Conservation (phyloP, 2,888 invertebrate species). For the Nephrotoma flavescens region DNA sequence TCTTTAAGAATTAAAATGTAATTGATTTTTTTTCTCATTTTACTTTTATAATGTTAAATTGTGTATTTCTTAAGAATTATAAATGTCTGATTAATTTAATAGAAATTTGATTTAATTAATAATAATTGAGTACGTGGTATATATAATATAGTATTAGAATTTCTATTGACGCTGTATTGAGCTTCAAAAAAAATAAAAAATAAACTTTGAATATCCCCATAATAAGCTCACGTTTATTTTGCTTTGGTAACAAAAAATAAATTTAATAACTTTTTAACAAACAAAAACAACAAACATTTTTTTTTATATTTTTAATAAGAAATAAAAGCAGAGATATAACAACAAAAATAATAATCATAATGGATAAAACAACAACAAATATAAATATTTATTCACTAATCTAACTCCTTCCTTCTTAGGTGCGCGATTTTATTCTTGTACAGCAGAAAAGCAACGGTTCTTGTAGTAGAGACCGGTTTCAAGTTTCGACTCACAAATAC, state of each 20-base stretch:
- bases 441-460: constrained; percentile 4
- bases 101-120: neutral
- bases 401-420: constrained; percentile 1
- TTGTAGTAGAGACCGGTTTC: constrained; percentile 6
- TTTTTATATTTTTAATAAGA: neutral
- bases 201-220: neutral
- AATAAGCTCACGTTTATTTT: neutral
- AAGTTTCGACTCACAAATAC: constrained; percentile 1
- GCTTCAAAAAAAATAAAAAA: neutral
- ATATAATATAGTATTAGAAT: neutral
- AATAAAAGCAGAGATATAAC: neutral
- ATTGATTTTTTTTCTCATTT: neutral
- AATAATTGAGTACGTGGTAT: neutral
- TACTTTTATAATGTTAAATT: neutral
- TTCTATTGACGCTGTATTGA: neutral
- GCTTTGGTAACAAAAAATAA: neutral
- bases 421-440: neutral
- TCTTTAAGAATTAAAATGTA: neutral
- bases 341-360: neutral
- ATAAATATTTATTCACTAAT: neutral
- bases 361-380: constrained; percentile 1
- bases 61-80: neutral
- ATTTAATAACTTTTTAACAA: neutral
- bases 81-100: neutral
- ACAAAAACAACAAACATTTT: neutral